These are phyloP conservation scores for Gnathonemus echidnorhynchus DNA, from an alignment of 2,113 vertebrate species.

Conservation along the genomic window DNA sequence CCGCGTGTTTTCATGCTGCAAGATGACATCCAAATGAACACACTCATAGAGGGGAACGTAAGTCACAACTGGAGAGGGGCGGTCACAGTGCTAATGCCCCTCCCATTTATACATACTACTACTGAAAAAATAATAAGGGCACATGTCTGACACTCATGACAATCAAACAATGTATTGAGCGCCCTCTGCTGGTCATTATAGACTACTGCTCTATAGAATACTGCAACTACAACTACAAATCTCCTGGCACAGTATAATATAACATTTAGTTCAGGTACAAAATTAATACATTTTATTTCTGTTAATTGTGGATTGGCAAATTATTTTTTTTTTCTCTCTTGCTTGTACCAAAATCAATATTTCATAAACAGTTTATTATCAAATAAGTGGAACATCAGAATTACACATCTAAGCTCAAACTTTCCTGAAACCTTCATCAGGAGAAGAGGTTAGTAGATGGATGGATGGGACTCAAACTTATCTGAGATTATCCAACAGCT, in stretches of 20 bases:
- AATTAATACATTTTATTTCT: neutral
- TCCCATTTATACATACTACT: neutral
- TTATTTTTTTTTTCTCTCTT: neutral
- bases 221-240: neutral
- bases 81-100: neutral
- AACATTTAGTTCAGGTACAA: neutral
- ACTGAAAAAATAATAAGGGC: neutral
- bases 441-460: neutral
- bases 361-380: neutral
- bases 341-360: neutral
- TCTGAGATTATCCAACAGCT: neutral
- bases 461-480: neutral
- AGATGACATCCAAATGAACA: neutral
- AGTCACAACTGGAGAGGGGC: neutral
- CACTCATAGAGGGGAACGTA: neutral
- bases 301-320: neutral
- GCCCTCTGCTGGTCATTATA: neutral
- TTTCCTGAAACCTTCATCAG: neutral
- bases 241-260: neutral
- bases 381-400: neutral
- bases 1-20: neutral
- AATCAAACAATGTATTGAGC: constrained; percentile 4
- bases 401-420: neutral
- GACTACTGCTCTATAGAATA: neutral
- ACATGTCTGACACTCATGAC: neutral